A percentile compares a stretch with the other conserved stretches of the same genome.
Conservation (phyloP, 2,113 vertebrate species). For the Proterorhinus semilunaris region DNA sequence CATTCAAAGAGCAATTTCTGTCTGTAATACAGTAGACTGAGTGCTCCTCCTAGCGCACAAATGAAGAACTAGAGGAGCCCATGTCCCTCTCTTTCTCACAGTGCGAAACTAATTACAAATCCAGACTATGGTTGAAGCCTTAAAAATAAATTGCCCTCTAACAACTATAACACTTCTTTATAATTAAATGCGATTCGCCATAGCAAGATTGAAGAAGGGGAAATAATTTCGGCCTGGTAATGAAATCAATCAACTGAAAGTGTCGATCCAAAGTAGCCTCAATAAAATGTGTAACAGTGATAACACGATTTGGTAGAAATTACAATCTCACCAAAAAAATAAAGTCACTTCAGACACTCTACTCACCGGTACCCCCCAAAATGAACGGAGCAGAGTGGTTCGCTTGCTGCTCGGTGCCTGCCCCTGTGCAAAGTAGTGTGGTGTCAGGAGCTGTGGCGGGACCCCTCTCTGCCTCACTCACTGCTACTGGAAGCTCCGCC, state of each 20-base stretch:
- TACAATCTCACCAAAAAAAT: not conserved
- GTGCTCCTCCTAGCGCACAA: slow-evolving; percentile 62
- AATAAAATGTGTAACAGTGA: not conserved
- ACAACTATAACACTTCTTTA: not conserved
- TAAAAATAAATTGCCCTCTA: not conserved
- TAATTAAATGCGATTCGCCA: no score
- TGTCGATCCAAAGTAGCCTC: not conserved
- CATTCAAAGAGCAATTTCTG: not conserved
- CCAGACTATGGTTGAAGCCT: not conserved
- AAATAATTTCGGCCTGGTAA: not conserved
- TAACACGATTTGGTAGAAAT: not conserved
- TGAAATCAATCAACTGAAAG: not conserved
- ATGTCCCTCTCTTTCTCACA: not conserved
- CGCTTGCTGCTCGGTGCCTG: slow-evolving; percentile 44
- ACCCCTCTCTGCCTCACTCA: slow-evolving; percentile 57
- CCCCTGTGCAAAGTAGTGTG: slow-evolving; percentile 38
- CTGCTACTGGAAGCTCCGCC: slow-evolving; percentile 64
- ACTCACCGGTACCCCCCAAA: slow-evolving; percentile 56
- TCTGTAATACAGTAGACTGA: slow-evolving; percentile 11
- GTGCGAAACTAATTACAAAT: not conserved
- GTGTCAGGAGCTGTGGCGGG: slow-evolving; percentile 51
- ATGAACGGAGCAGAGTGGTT: slow-evolving; percentile 19
- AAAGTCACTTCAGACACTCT: not conserved
- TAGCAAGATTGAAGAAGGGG: not conserved
- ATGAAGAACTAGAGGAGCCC: slow-evolving; percentile 37